Evolutionary conservation across 2,888 invertebrate species (phyloP), one percentile per base, ranked within the genome.

Genomic region (Clistopyga incitator): DNA sequence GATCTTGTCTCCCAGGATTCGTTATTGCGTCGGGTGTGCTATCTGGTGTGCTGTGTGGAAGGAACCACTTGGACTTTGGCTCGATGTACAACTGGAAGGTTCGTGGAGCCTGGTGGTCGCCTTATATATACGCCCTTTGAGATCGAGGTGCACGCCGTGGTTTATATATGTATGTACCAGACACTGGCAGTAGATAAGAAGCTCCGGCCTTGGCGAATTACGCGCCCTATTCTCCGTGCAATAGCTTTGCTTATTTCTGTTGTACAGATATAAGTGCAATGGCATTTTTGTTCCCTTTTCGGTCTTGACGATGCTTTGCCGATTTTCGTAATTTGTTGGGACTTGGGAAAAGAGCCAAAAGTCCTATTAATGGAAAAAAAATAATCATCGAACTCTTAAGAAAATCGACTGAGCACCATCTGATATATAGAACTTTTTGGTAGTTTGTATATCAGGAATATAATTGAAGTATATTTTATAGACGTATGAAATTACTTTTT

Each of bases 1-100:
- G 89, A 88, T 88, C 87, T 87, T 88, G 88, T 90, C 90, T 90
- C 89, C 79, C 83, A 81, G 72, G 84, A 78, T 89, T 90, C 88
- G 87, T 89, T 90, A 89, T 56, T 79, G 86, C 81, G 78, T 81
- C 76, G 85, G 84, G 82, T 75, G 47, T 20, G 54, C 61, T 65
- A 50, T 18, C 56, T 50, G 54, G n/a, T 18, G 64, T 13, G 50
- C 47, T 61, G 78, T 38, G 38, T 38, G 10, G 38, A 38, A 38
- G 71, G 56, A 64, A n/a, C 38, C 34, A 34, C 34, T 38, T n/a
- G 38, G 61, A 34, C 59, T 34, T 61, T 34, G 6, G 34, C 59
- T 61, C 29, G 59, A 61, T 18, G 18, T 61, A 6, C 61, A n/a
- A 10, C 11, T 25, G 15, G 18, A 6, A 18, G 50, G n/a, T 18